Conservation (phyloP, 2,797 vertebrate genomes). For the Squalus acanthias region DNA sequence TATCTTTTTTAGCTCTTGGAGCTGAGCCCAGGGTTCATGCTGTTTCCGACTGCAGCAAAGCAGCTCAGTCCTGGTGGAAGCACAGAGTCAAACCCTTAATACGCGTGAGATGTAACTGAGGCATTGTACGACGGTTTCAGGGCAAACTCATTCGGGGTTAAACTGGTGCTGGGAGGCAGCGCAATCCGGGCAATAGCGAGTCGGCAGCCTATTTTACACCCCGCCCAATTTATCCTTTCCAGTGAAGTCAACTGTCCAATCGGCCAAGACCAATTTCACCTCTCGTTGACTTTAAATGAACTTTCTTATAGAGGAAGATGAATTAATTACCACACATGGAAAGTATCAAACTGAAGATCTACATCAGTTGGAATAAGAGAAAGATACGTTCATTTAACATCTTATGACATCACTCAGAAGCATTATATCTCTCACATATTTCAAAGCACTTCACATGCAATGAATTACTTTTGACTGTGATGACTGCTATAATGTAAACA, state of each 20-base stretch:
- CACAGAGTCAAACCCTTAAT: not conserved
- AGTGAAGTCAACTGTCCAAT: not conserved
- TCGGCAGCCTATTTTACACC: not conserved
- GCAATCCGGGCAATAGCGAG: not conserved
- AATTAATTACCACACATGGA: not conserved
- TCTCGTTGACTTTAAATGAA: not conserved
- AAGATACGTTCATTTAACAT: too few relatives aligned
- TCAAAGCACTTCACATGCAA: not conserved
- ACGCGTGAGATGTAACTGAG: not conserved
- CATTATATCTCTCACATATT: not conserved
- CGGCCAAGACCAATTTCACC: not conserved
- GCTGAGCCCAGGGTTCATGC: not conserved
- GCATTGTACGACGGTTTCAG: too few relatives aligned
- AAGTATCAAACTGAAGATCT: not conserved
- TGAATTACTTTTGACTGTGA: not conserved
- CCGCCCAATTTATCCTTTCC: not conserved
- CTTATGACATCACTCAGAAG: not conserved
- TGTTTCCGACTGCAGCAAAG: not conserved
- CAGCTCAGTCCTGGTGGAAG: not conserved
- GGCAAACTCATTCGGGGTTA: too few relatives aligned
- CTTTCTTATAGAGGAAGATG: not conserved
- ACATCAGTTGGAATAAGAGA: not conserved
- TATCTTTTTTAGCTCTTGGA: slow-evolving; percentile 4
- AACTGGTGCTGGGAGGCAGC: too few relatives aligned
- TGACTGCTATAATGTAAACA: not conserved